Conservation (phyloP, 1,140 invertebrate genomes). For the Diachasma alloeum region DNA sequence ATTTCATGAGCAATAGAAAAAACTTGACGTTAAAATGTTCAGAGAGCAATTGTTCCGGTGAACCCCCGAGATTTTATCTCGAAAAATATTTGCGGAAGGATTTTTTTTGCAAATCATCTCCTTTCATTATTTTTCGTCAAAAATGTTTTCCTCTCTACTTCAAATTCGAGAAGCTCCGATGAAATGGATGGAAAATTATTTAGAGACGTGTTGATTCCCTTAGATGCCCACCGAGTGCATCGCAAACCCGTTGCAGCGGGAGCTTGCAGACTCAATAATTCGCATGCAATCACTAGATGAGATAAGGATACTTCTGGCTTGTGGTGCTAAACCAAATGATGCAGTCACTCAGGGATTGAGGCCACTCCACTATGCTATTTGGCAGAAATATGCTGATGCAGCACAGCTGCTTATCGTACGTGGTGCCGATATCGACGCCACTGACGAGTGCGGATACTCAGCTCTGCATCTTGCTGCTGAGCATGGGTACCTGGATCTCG, state of each 20-base stretch:
- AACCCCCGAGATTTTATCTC: too few relatives aligned
- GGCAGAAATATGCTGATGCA: constrained; percentile 84
- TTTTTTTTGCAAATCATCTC: too few relatives aligned
- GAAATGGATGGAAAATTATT: neutral
- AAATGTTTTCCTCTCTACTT: neutral
- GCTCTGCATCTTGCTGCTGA: constrained; percentile 87
- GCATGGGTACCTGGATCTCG: constrained; percentile 80
- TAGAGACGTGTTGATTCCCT: neutral
- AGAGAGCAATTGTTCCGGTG: too few relatives aligned
- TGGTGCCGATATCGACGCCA: constrained; percentile 83
- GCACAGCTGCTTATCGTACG: constrained; percentile 78
- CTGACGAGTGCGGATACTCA: constrained; percentile 90
- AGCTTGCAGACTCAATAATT: constrained; percentile 89
- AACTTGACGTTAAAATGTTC: too few relatives aligned
- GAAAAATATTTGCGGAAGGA: too few relatives aligned
- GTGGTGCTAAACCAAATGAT: constrained; percentile 84
- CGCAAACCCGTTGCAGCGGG: constrained; percentile 80
- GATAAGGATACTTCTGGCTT: constrained; percentile 83
- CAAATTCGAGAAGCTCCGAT: neutral
- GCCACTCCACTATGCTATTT: constrained; percentile 92
- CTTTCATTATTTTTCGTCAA: too few relatives aligned
- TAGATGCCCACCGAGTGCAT: constrained; percentile 79
- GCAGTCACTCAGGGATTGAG: constrained; percentile 81
- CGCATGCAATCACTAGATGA: constrained; percentile 86
- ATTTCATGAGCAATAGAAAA: too few relatives aligned